phyloP scores from a whole-genome alignment of 2,888 invertebrate genomes.

The Xanthia togata region DNA sequence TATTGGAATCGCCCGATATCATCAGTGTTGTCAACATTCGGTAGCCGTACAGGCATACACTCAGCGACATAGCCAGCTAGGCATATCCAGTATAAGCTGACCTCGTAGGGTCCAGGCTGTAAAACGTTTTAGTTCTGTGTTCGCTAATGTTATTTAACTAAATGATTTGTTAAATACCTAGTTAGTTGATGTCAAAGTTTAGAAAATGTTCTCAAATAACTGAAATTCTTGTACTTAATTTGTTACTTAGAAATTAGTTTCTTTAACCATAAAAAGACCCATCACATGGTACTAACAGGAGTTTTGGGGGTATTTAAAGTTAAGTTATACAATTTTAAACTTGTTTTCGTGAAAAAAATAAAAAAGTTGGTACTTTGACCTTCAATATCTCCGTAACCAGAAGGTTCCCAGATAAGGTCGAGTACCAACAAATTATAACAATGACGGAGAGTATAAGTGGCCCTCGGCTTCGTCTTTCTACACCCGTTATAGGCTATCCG shows the following conservation, averaged over 20 bases:
- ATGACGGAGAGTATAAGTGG: not conserved
- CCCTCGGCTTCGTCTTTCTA: not conserved
- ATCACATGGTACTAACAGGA: not conserved
- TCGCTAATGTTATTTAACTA: not conserved
- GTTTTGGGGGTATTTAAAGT: not conserved
- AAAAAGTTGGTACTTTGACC: not conserved
- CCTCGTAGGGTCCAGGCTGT: not conserved
- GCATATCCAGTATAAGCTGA: not conserved
- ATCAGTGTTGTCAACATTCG: slow-evolving; percentile 52
- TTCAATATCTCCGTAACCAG: not conserved
- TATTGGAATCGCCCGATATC: slow-evolving; percentile 53
- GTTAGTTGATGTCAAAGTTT: not conserved
- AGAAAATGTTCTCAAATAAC: not conserved
- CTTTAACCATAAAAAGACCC: too few relatives aligned
- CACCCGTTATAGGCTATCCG: not conserved
- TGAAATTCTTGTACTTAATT: not conserved
- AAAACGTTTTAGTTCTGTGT: not conserved
- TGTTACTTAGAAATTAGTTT: not conserved
- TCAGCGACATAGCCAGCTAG: not conserved
- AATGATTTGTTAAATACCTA: not conserved
- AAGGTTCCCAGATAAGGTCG: not conserved
- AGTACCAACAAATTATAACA: not conserved
- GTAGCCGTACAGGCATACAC: not conserved
- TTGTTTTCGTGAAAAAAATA: too few relatives aligned
- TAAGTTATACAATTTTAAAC: not conserved